Evolutionary conservation across 1,140 invertebrate species (phyloP).

Genomic region (Brachionus sp.): DNA sequence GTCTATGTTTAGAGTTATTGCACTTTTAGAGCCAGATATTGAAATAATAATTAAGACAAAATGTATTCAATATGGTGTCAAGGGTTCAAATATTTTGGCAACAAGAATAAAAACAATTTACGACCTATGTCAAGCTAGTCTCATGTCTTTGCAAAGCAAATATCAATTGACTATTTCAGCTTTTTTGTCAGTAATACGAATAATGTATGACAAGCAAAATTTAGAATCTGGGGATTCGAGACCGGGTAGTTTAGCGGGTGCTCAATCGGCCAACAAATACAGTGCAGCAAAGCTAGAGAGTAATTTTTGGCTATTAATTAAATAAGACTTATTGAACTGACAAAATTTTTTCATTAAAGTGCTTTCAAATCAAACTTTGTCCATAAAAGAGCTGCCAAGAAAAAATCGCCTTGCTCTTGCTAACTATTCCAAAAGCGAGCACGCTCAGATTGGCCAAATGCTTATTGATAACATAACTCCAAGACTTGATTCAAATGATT

Average conservation of each 20-base stretch:
- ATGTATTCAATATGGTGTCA: constrained; percentile 55
- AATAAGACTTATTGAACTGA: not conserved
- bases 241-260: not conserved
- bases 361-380: not conserved
- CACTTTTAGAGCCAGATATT: constrained; percentile 54
- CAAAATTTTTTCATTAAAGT: not conserved
- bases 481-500: constrained; percentile 23
- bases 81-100: constrained; percentile 53
- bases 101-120: constrained; percentile 54
- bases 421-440: constrained; percentile 54
- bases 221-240: not conserved
- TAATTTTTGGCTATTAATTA: not conserved
- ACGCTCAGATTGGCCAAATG: constrained; percentile 54
- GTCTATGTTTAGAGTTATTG: constrained; percentile 54
- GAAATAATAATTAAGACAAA: constrained; percentile 54
- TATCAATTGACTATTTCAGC: not conserved
- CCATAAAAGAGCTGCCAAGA: constrained; percentile 14
- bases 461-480: constrained; percentile 54
- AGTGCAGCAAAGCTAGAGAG: constrained; percentile 23
- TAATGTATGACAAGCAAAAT: not conserved
- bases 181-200: not conserved
- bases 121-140: constrained; percentile 49
- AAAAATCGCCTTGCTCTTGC: constrained; percentile 29
- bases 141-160: constrained; percentile 28
- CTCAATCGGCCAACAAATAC: not conserved